These are phyloP conservation scores for Heliconius hortense DNA, from an alignment of 2,888 invertebrate genomes.

Conservation along the genomic window DNA sequence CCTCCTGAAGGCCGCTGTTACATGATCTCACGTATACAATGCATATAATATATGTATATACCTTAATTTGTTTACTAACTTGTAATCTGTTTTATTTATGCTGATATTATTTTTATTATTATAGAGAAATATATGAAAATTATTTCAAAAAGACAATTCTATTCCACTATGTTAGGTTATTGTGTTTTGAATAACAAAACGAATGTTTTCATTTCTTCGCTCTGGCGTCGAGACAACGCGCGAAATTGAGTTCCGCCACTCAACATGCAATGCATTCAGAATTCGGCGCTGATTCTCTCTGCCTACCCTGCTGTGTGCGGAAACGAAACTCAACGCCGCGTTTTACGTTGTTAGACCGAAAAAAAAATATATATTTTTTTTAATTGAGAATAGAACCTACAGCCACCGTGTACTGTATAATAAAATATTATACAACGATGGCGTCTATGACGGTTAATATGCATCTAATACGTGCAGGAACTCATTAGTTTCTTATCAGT, in stretches of 20 bases:
- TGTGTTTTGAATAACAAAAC: too few species aligned
- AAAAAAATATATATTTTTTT: too few species aligned
- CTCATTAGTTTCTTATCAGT: slow-evolving; percentile 12
- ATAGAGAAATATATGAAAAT: not conserved
- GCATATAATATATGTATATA: not conserved
- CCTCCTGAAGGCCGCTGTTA: slow-evolving; percentile 10
- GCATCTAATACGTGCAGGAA: not conserved
- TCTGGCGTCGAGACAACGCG: too few species aligned
- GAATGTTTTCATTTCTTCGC: too few species aligned
- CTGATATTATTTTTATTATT: too few species aligned
- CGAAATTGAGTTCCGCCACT: too few species aligned
- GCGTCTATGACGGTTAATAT: not conserved
- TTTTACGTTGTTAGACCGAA: too few species aligned
- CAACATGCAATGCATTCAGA: too few species aligned
- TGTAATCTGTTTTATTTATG: not conserved
- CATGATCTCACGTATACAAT: not conserved
- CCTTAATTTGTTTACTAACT: not conserved
- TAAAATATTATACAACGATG: not conserved
- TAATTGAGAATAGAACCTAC: not conserved
- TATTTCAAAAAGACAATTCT: not conserved
- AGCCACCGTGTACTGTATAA: not conserved
- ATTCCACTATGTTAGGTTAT: not conserved
- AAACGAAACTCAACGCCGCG: too few species aligned
- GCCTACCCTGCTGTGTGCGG: too few species aligned
- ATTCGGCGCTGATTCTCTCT: too few species aligned